Conservation (phyloP, 2,113 vertebrate species). For the Hypanus sabinus region DNA sequence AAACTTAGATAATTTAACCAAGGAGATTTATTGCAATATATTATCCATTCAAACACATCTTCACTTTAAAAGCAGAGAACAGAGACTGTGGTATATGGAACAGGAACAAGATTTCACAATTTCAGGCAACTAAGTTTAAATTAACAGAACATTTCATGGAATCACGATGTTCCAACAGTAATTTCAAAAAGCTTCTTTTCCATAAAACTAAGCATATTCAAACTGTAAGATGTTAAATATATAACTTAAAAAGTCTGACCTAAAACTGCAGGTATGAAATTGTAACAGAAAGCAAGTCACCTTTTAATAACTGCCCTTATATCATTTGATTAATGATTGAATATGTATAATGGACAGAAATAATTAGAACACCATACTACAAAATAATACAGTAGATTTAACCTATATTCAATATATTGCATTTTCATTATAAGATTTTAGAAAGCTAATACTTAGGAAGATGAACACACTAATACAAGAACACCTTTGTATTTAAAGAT, state of each 20-base stretch:
- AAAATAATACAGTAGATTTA: slow-evolving; percentile 14
- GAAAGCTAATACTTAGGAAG: slow-evolving; percentile 8
- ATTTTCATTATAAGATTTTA: neutral
- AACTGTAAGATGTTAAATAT: slow-evolving; percentile 16
- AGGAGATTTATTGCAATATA: slow-evolving; percentile 41
- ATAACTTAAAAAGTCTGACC: slow-evolving; percentile 37
- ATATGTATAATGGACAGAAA: slow-evolving; percentile 31
- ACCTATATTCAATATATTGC: neutral
- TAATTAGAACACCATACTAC: slow-evolving; percentile 24
- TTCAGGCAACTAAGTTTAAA: slow-evolving; percentile 24
- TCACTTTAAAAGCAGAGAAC: slow-evolving; percentile 29
- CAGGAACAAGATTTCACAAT: slow-evolving; percentile 1
- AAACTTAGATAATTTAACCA: slow-evolving; percentile 12
- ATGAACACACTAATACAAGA: neutral
- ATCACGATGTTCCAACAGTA: slow-evolving; percentile 23
- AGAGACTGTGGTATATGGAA: slow-evolving; percentile 35
- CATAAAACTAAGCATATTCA: slow-evolving; percentile 16
- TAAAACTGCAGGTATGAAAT: slow-evolving; percentile 26
- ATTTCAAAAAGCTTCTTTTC: neutral
- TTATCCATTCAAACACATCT: slow-evolving; percentile 38
- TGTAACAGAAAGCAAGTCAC: slow-evolving; percentile 27
- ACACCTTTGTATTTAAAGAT: neutral
- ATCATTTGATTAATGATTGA: slow-evolving; percentile 4
- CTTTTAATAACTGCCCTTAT: slow-evolving; percentile 2
- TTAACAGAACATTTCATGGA: slow-evolving; percentile 8